Percentiles rank a stretch among this genome's conserved stretches.
These are phyloP conservation scores for Anguilla obscura DNA, from an alignment of 2,797 vertebrate species.

Conservation along the genomic window DNA sequence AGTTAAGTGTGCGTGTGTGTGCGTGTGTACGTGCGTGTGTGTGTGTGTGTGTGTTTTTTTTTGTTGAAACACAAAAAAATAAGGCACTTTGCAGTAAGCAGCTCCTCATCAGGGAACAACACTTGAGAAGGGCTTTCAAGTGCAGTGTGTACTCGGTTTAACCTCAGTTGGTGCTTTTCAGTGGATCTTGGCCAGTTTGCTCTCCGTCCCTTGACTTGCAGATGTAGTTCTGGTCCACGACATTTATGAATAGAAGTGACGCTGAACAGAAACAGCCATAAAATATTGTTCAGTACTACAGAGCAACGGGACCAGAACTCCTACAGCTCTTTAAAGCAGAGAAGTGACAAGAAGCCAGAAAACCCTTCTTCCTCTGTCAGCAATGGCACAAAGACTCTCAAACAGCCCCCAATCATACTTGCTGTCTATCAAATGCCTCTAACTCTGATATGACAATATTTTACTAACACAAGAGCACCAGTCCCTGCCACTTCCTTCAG, in stretches of 20 bases:
- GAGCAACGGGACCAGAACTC: not conserved
- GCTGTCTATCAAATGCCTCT: conserved; percentile 1
- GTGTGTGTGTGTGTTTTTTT: no score
- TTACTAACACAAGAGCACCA: not conserved
- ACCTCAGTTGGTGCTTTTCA: not conserved
- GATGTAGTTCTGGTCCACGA: not conserved
- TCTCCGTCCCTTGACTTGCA: not conserved
- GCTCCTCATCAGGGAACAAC: not conserved
- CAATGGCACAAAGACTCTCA: not conserved
- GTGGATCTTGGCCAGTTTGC: not conserved
- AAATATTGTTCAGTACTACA: not conserved
- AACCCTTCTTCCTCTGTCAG: not conserved
- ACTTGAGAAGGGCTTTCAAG: not conserved
- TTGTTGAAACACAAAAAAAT: not conserved
- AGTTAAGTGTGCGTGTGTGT: not conserved
- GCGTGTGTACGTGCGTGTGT: not conserved
- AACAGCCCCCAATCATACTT: not conserved
- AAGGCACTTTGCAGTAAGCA: not conserved
- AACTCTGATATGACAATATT: not conserved
- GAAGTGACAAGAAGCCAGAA: not conserved
- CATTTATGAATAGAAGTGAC: not conserved
- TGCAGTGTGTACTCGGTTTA: not conserved
- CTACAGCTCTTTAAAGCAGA: not conserved
- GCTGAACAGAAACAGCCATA: not conserved
- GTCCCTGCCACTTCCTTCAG: not conserved